Conservation (phyloP, 2,888 invertebrate genomes). For the Tetanocera ferruginea region DNA sequence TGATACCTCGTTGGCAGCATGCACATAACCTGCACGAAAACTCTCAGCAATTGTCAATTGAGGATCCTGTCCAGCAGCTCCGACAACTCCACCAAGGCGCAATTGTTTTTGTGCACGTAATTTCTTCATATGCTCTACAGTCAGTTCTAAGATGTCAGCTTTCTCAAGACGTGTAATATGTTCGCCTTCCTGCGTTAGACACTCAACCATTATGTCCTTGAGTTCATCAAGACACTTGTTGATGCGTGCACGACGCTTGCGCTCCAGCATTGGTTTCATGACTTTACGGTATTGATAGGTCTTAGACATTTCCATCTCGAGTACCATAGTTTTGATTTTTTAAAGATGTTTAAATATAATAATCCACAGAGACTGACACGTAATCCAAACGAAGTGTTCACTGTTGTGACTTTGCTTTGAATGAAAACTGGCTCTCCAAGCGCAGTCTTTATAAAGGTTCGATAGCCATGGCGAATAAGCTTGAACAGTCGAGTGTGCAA, state of each 20-base stretch:
- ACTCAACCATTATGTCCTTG: conserved; percentile 87
- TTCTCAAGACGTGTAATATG: conserved; percentile 92
- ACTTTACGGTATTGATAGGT: conserved; percentile 95
- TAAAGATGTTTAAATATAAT: conserved; percentile 16
- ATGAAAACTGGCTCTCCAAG: conserved; percentile 61
- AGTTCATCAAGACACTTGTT: conserved; percentile 92
- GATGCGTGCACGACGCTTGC: conserved; percentile 89
- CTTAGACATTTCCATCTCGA: conserved; percentile 78
- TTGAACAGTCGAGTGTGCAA: conserved; percentile 42
- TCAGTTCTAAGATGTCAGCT: conserved; percentile 90
- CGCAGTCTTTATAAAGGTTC: conserved; percentile 67
- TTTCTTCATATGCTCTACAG: conserved; percentile 89
- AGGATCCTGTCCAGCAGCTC: conserved; percentile 54
- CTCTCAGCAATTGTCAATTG: conserved; percentile 75
- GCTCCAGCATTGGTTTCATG: conserved; percentile 94
- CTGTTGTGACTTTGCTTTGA: conserved; percentile 60
- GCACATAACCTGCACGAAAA: conserved; percentile 90
- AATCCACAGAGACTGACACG: conserved; percentile 44
- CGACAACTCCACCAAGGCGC: conserved; percentile 56
- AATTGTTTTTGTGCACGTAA: conserved; percentile 81
- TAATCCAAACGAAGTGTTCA: conserved; percentile 56
- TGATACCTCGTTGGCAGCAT: conserved; percentile 91
- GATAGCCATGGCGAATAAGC: conserved; percentile 46
- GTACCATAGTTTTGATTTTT: conserved; percentile 58
- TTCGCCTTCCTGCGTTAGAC: conserved; percentile 83